These are phyloP conservation scores for Flexamia atlantica DNA, from an alignment of 2,888 invertebrate species.

Conservation along the genomic window DNA sequence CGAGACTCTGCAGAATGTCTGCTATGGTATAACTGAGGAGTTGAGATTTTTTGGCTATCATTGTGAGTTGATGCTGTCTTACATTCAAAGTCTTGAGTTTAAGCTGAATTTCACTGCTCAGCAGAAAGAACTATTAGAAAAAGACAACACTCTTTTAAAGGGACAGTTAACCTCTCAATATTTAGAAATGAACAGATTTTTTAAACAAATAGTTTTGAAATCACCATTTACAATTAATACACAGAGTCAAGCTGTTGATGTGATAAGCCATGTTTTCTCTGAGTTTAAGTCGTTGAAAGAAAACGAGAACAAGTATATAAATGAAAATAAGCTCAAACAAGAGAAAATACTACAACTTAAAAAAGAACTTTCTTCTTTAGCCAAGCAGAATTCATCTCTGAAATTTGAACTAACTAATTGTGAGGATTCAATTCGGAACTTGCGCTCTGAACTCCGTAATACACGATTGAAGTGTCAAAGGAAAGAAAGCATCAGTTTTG, in stretches of 20 bases:
- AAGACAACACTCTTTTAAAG: neutral
- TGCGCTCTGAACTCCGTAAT: slow-evolving; percentile 5
- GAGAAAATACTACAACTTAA: neutral
- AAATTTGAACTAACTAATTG: neutral
- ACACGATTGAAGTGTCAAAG: neutral
- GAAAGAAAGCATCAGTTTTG: neutral
- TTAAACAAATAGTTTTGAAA: neutral
- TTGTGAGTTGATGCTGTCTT: slow-evolving; percentile 15
- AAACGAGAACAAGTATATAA: neutral
- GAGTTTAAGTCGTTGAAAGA: neutral
- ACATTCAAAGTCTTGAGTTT: slow-evolving; percentile 1
- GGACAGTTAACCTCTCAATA: neutral
- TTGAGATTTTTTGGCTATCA: slow-evolving; percentile 25
- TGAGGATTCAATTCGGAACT: slow-evolving; percentile 7
- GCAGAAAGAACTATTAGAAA: neutral
- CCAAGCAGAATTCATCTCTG: slow-evolving; percentile 3
- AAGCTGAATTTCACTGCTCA: neutral
- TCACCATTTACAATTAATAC: neutral
- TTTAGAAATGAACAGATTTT: neutral
- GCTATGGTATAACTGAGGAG: neutral
- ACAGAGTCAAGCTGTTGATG: neutral
- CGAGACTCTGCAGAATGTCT: neutral
- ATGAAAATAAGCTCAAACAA: neutral
- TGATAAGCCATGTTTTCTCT: neutral
- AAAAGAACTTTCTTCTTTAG: neutral